Base-by-base conservation (phyloP, 2,797 vertebrate species). In the Scomberomorus guttatus region DNA sequence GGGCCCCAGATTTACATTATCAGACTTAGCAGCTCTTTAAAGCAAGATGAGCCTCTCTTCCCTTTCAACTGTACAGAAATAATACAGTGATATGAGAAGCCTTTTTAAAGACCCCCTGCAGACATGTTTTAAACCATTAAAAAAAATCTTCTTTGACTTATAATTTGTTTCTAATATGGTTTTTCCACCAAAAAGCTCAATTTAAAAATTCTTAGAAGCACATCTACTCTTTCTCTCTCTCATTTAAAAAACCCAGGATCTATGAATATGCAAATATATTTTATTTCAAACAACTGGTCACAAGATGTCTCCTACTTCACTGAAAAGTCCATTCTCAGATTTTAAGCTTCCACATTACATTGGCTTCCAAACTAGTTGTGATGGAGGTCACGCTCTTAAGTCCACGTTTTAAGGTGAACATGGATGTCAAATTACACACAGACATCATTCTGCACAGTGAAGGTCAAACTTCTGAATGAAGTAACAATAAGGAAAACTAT, bases 21-120 rank as follows among this genome's bases (percentile, higher is more conserved):
- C 75, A 68, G 51, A 51, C 37, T 59, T 10, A 51, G 18, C 34
- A 46, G 59, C 34, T 25, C 32, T 68, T 66, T 32, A 27, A 61
- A 79, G 64, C 24, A 9, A 27, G 1, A 14, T 70, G 77, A 82
- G 48, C 79, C 79, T 69, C 29, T 1, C 1, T 20, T 65, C 34
- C 12, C 14, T 44, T 62, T 64, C 22, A 60, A 60, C 51, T 7
- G 56, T 39, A 25, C 42, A 62, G 18, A 64, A 37, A 54, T 18
- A 73, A n/a, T n/a, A 15, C 14, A 20, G 22, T 14, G 27, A 46
- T 29, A 44, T 60, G 25, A 57, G 68, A 29, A 32, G 3, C 8
- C 4, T 22, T 57, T 50, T 24, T 39, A 9, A 58, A 50, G 22
- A n/a, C 8, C 15, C 20, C 22, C 48, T 67, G 27, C 69, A 27